phyloP scores from a whole-genome alignment of 2,888 invertebrate species.

The Callinectes sapidus region DNA sequence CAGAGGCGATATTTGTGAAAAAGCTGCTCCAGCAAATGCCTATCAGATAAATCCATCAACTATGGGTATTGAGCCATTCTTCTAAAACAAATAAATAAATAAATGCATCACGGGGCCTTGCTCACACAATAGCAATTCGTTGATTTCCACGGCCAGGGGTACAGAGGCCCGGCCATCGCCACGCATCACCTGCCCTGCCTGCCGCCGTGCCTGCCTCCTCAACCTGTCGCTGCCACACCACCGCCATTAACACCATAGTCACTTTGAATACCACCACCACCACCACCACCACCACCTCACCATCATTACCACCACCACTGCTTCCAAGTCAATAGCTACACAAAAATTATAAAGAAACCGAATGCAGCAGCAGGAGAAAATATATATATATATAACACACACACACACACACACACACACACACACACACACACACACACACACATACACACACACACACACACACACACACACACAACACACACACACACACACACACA shows the following conservation, averaged over 20 bases:
- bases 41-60: neutral
- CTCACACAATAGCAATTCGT: neutral
- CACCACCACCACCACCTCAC: neutral
- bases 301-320: no score
- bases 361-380: neutral
- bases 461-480: slow-evolving; percentile 25
- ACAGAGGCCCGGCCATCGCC: neutral
- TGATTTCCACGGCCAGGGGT: neutral
- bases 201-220: no score
- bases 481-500: slow-evolving; percentile 21
- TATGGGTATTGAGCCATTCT: neutral
- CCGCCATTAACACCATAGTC: neutral
- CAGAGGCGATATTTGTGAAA: neutral
- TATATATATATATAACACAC: no score
- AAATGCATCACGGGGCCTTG: neutral
- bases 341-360: neutral
- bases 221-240: no score
- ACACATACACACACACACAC: neutral
- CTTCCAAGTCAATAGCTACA: neutral
- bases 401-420: no score
- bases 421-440: no score
- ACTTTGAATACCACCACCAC: neutral
- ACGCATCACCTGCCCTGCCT: no score
- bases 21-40: neutral
- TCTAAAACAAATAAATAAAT: neutral